These are phyloP conservation scores for Falco biarmicus DNA, from an alignment of 2,797 vertebrate species.

Conservation along the genomic window DNA sequence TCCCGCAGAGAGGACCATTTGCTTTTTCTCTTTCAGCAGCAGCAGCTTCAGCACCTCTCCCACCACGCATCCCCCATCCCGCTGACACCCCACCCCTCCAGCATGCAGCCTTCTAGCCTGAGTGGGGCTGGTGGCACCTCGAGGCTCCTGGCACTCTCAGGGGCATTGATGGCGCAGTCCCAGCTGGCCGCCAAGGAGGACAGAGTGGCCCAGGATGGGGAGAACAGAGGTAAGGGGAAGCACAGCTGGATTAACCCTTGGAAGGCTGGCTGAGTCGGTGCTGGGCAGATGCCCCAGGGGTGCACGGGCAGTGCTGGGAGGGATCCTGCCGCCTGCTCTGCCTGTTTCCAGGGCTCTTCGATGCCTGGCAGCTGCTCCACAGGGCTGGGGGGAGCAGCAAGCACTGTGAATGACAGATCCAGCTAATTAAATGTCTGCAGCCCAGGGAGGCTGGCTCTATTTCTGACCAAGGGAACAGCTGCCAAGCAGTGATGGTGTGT, in stretches of 20 bases:
- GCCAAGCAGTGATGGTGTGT: accelerated
- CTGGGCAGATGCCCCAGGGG: background rate
- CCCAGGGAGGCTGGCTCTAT: background rate
- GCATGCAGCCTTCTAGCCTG: constrained; percentile 73
- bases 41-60: constrained; percentile 96
- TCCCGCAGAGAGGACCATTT: background rate
- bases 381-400: background rate
- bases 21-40: constrained; percentile 83
- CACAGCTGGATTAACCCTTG: background rate
- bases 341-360: background rate
- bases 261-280: background rate
- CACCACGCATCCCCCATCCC: constrained; percentile 87
- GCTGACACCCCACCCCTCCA: constrained; percentile 86
- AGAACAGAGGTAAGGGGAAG: constrained; percentile 82
- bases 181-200: constrained; percentile 86
- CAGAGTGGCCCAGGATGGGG: constrained; percentile 80
- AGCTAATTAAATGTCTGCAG: background rate
- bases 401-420: background rate
- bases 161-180: constrained; percentile 80
- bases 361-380: background rate
- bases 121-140: constrained; percentile 72
- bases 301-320: accelerated
- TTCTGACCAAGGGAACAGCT: background rate
- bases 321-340: background rate
- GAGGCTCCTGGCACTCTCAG: constrained; percentile 87